A percentile compares a stretch with the other conserved stretches of the same genome.
Conservation (phyloP, 2,888 invertebrate species). For the Limnephilus rhombicus region DNA sequence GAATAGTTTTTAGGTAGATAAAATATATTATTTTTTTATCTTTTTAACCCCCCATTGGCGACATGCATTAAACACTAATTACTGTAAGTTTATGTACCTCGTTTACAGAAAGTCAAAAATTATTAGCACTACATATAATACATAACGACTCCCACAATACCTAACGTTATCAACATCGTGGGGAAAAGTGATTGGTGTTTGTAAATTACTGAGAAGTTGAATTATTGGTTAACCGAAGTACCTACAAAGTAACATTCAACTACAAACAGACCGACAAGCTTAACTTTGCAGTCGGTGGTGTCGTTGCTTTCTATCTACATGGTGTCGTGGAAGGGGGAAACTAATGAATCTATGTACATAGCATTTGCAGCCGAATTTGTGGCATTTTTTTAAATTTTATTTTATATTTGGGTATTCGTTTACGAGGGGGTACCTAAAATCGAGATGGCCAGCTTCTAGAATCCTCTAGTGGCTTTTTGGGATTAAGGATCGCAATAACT, state of each 20-base stretch:
- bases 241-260: not conserved
- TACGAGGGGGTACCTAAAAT: no score
- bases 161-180: not conserved
- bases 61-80: not conserved
- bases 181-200: not conserved
- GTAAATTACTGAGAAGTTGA: constrained; percentile 14
- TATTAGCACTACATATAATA: not conserved
- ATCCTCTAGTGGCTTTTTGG: no score
- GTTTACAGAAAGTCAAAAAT: not conserved
- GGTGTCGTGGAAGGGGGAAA: no score
- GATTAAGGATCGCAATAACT: no score
- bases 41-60: not conserved
- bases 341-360: no score
- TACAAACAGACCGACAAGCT: not conserved
- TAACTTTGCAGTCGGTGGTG: not conserved
- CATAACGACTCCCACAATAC: not conserved
- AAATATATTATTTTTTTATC: not conserved
- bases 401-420: no score
- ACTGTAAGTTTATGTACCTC: not conserved
- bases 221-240: not conserved
- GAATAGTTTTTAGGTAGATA: not conserved
- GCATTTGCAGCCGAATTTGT: no score
- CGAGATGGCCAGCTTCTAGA: no score
- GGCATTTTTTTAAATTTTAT: no score
- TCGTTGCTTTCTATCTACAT: no score